These are phyloP conservation scores for Drosophila rubida DNA, from an alignment of 2,888 invertebrate genomes.

Conservation along the genomic window DNA sequence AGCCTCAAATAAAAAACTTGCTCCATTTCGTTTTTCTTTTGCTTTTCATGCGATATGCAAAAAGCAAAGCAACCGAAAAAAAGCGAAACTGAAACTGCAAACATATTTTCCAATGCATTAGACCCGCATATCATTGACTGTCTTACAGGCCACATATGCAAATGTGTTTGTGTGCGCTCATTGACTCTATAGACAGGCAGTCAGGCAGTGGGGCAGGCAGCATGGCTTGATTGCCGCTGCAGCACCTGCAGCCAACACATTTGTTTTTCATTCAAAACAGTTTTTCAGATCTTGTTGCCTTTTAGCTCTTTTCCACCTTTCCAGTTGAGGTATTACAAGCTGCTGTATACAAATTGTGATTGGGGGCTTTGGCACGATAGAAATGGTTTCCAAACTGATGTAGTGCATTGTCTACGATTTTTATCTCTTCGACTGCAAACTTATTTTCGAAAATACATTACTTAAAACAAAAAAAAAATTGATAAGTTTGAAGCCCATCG, in stretches of 20 bases:
- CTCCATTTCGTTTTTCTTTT: slow-evolving; percentile 69
- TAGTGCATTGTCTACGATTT: background rate
- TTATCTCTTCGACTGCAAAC: background rate
- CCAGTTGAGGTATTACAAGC: slow-evolving; percentile 14
- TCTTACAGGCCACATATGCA: slow-evolving; percentile 27
- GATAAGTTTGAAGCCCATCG: background rate
- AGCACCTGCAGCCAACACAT: slow-evolving; percentile 61
- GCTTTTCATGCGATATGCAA: slow-evolving; percentile 69
- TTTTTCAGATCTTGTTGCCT: slow-evolving; percentile 30
- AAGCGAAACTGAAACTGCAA: slow-evolving; percentile 26
- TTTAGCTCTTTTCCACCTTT: slow-evolving; percentile 3
- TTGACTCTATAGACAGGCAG: slow-evolving; percentile 42
- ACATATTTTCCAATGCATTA: slow-evolving; percentile 73
- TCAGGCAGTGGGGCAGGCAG: slow-evolving; percentile 37
- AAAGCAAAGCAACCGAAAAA: slow-evolving; percentile 39
- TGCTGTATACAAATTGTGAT: slow-evolving; percentile 3
- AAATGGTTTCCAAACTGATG: background rate
- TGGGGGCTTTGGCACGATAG: background rate
- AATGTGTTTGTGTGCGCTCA: slow-evolving; percentile 31
- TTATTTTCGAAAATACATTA: background rate
- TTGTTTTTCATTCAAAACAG: slow-evolving; percentile 55
- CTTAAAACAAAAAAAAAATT: background rate
- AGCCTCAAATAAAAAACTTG: slow-evolving; percentile 41
- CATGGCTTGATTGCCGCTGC: slow-evolving; percentile 54
- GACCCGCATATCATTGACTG: slow-evolving; percentile 70